These are phyloP conservation scores for Alosa sapidissima DNA, from an alignment of 2,797 vertebrate genomes.

Conservation along the genomic window DNA sequence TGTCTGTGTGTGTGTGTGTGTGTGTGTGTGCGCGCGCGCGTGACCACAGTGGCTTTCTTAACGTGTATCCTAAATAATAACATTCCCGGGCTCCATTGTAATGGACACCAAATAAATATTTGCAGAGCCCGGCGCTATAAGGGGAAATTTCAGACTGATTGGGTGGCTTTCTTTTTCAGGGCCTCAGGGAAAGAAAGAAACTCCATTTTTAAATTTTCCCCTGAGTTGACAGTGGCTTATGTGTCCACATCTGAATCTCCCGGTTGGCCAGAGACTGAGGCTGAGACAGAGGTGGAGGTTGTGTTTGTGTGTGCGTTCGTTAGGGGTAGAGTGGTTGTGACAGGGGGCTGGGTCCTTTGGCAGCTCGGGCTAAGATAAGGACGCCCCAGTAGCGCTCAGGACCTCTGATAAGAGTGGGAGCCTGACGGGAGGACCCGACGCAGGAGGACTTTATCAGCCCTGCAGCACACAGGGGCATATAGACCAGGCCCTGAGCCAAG, in stretches of 20 bases:
- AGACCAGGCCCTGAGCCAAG: slow-evolving; percentile 28
- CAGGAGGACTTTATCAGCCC: slow-evolving; percentile 74
- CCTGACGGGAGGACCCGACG: slow-evolving; percentile 64
- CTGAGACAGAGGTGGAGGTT: neutral
- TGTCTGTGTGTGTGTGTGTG: neutral
- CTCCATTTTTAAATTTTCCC: neutral
- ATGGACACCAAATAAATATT: neutral
- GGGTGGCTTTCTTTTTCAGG: neutral
- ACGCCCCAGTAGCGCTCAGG: slow-evolving; percentile 67
- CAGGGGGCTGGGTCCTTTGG: slow-evolving; percentile 39
- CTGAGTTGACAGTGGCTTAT: neutral
- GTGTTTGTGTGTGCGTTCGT: neutral
- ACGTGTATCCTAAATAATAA: neutral
- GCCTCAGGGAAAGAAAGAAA: neutral
- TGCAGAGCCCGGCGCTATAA: no score
- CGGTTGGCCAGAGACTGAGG: neutral
- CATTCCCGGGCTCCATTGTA: neutral
- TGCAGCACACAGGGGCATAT: slow-evolving; percentile 47
- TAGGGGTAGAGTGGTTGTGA: neutral
- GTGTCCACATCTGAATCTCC: neutral
- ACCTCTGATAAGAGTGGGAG: slow-evolving; percentile 67
- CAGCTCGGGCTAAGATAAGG: slow-evolving; percentile 70
- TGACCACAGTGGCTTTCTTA: neutral
- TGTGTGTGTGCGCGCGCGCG: neutral
- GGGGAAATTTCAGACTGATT: neutral